These are phyloP conservation scores for Aquatica leii DNA, from an alignment of 2,888 invertebrate species.

Conservation along the genomic window DNA sequence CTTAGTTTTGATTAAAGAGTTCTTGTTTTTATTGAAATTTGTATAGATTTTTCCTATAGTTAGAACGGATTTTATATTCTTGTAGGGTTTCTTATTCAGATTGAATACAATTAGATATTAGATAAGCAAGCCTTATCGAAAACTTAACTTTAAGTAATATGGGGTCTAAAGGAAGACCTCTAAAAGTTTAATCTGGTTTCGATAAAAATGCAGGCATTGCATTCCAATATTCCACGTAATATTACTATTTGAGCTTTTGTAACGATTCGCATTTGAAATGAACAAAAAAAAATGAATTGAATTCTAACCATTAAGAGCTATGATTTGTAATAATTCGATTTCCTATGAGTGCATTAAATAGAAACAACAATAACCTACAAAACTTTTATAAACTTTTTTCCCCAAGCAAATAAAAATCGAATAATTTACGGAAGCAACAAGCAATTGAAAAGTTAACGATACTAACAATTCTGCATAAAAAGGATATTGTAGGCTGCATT, in stretches of 20 bases:
- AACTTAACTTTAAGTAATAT: constrained; percentile 53
- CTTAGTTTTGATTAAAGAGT: background rate
- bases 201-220: constrained; percentile 18
- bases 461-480: constrained; percentile 67
- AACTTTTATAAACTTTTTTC: constrained; percentile 9
- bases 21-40: background rate
- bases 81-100: constrained; percentile 49
- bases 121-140: constrained; percentile 49
- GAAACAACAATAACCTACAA: constrained; percentile 5
- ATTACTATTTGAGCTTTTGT: constrained; percentile 9
- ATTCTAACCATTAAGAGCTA: constrained; percentile 14
- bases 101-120: constrained; percentile 33
- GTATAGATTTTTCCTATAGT: constrained; percentile 11
- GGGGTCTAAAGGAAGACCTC: constrained; percentile 51
- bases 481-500: constrained; percentile 96
- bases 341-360: constrained; percentile 10
- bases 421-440: constrained; percentile 11
- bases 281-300: constrained; percentile 16
- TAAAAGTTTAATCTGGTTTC: constrained; percentile 34
- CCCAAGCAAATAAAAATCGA: constrained; percentile 12
- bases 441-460: constrained; percentile 12
- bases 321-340: constrained; percentile 15
- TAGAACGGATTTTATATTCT: constrained; percentile 16
- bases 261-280: constrained; percentile 12
- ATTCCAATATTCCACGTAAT: constrained; percentile 1